Conservation (phyloP, 2,797 vertebrate genomes). For the Capromys pilorides region DNA sequence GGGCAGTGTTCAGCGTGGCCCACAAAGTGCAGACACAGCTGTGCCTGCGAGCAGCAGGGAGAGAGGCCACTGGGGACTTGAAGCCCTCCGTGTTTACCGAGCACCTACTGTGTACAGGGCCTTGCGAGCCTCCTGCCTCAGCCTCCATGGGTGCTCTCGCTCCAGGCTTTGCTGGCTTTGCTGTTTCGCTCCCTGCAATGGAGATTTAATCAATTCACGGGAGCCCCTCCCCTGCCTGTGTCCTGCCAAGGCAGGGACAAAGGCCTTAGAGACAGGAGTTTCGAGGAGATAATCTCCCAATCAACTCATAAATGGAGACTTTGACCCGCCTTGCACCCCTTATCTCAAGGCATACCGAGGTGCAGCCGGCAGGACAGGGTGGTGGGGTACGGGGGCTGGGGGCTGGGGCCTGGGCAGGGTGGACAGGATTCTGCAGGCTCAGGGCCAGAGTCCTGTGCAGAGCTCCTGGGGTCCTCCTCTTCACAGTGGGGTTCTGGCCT, state of each 20-base stretch:
- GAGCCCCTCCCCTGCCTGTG: background rate
- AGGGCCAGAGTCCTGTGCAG: background rate
- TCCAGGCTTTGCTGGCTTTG: too few species aligned
- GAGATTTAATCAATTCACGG: background rate
- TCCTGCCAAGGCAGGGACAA: background rate
- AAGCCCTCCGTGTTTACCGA: background rate
- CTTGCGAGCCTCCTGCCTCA: background rate
- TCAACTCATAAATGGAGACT: slow-evolving; percentile 65
- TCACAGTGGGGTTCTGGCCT: background rate
- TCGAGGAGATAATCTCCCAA: background rate
- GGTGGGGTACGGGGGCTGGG: background rate
- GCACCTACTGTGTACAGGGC: background rate
- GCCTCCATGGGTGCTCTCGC: background rate
- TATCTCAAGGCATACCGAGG: slow-evolving; percentile 54
- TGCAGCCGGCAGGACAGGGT: background rate
- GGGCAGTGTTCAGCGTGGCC: background rate
- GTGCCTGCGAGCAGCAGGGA: background rate
- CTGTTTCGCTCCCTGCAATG: too few species aligned
- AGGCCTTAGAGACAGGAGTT: background rate
- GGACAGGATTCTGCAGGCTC: background rate
- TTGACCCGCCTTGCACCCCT: slow-evolving; percentile 43
- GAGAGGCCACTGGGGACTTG: background rate
- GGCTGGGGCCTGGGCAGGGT: background rate
- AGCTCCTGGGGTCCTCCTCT: background rate
- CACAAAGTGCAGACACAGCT: background rate